These are phyloP conservation scores for Oxyura jamaicensis DNA, from an alignment of 2,113 vertebrate species.

Conservation along the genomic window DNA sequence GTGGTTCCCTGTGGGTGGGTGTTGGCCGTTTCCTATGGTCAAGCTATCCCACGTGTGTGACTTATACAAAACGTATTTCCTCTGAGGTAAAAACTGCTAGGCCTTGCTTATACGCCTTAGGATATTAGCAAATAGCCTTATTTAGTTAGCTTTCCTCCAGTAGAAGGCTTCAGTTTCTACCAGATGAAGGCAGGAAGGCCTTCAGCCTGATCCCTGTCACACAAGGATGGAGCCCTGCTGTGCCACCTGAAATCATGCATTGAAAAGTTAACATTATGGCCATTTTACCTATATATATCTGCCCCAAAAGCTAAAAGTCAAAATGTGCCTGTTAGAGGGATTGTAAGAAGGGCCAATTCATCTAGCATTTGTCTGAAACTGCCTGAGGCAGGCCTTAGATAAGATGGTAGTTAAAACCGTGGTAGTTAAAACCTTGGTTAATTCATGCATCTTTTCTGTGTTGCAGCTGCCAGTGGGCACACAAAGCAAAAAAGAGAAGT, in stretches of 20 bases:
- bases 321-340: fast-evolving
- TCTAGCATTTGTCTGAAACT: fast-evolving
- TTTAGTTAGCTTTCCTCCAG: not conserved
- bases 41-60: fast-evolving
- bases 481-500: not conserved
- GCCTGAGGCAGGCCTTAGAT: fast-evolving
- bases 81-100: not conserved
- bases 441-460: not conserved
- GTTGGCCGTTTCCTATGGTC: fast-evolving
- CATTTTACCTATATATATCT: fast-evolving
- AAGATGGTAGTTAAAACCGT: not conserved
- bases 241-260: not conserved
- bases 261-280: not conserved
- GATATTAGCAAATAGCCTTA: not conserved
- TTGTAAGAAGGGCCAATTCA: not conserved
- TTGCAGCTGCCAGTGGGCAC: not conserved
- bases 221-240: fast-evolving
- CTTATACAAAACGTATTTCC: not conserved
- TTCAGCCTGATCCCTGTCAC: fast-evolving
- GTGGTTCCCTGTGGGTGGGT: fast-evolving
- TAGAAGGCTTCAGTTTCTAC: not conserved
- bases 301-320: not conserved
- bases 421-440: not conserved
- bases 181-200: not conserved
- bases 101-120: fast-evolving